Evolutionary conservation across 2,797 vertebrate genomes (phyloP).

Genomic region (Sebastes flavidus): DNA sequence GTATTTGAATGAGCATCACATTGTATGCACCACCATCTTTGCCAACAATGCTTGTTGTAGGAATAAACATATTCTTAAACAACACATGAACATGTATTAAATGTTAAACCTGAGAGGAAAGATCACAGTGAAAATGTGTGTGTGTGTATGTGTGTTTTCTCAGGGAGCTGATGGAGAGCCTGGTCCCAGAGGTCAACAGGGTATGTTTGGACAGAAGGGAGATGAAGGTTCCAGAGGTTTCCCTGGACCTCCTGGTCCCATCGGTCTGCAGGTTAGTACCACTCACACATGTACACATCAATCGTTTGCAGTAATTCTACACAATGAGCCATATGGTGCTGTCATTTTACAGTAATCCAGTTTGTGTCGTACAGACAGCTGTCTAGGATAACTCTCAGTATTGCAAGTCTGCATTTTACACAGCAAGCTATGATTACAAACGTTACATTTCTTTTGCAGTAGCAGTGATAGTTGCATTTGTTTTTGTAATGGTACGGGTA

Average conservation of each 20-base stretch:
- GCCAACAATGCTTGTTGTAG: neutral
- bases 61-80: neutral
- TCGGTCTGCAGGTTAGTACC: constrained; percentile 92
- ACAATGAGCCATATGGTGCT: too few species aligned
- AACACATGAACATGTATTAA: neutral
- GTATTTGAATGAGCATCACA: neutral
- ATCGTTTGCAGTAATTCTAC: neutral
- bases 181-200: constrained; percentile 97
- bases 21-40: neutral
- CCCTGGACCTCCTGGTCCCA: constrained; percentile 96
- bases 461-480: neutral
- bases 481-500: neutral
- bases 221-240: constrained; percentile 97
- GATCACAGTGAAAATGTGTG: neutral
- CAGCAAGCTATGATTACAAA: neutral
- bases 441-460: neutral
- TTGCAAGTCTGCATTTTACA: neutral
- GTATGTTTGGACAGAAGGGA: constrained; percentile 99
- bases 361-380: neutral
- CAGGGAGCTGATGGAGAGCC: constrained; percentile 97
- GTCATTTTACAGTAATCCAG: neutral
- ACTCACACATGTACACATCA: neutral
- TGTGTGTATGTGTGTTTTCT: constrained; percentile 1
- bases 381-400: neutral
- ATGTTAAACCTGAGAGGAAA: neutral